Evolutionary conservation across 2,888 invertebrate species (phyloP).

Genomic region (Tolmerus cingulatus): DNA sequence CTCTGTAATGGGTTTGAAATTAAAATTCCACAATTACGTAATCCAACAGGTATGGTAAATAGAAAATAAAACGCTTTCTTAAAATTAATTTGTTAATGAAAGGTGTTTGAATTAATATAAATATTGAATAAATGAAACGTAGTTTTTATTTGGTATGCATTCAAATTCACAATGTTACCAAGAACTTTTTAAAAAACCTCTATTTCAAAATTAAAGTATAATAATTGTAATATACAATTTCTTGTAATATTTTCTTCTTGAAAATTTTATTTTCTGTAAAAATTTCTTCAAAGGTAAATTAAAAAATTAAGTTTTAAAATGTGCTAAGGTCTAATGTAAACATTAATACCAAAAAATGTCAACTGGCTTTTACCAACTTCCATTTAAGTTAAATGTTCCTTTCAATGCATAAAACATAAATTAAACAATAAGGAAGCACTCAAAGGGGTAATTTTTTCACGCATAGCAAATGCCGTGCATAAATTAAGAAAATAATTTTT

Average conservation of each 20-base stretch:
- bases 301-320: too few relatives aligned
- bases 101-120: too few relatives aligned
- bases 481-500: background rate
- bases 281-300: too few relatives aligned
- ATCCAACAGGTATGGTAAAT: background rate
- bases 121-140: background rate
- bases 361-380: background rate
- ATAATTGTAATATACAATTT: too few relatives aligned
- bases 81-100: too few relatives aligned
- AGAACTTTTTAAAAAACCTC: too few relatives aligned
- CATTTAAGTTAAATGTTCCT: background rate
- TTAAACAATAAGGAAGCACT: background rate
- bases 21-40: background rate
- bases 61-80: background rate
- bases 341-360: background rate
- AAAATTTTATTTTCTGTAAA: too few relatives aligned
- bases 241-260: too few relatives aligned
- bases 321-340: background rate
- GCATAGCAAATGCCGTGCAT: background rate
- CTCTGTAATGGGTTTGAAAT: background rate
- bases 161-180: too few relatives aligned
- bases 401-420: background rate
- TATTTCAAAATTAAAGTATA: too few relatives aligned
- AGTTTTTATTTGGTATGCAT: too few relatives aligned
- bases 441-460: background rate